Conservation (phyloP, 2,113 vertebrate species). For the Crotophaga sulcirostris region DNA sequence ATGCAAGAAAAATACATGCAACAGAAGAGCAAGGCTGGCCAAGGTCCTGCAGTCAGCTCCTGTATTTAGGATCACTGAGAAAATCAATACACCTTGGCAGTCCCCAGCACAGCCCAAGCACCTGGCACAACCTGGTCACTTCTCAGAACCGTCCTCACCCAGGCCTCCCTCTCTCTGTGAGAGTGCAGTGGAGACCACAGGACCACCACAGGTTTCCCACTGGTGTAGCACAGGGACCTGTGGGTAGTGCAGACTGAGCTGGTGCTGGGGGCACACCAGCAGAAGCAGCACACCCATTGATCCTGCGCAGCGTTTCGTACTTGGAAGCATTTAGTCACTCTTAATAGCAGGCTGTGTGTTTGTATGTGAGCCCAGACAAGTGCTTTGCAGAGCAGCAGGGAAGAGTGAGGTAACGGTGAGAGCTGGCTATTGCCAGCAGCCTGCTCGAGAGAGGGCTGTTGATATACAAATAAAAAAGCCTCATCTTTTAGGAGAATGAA, state of each 20-base stretch:
- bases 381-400: background rate
- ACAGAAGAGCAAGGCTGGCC: background rate
- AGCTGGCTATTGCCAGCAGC: background rate
- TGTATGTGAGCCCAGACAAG: background rate
- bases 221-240: background rate
- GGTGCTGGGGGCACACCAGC: background rate
- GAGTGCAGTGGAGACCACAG: background rate
- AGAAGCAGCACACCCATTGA: background rate
- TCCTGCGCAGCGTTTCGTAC: accelerated
- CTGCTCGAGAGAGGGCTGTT: background rate
- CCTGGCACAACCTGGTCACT: background rate
- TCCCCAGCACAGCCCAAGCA: background rate
- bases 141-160: background rate
- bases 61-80: background rate
- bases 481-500: background rate
- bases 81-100: background rate
- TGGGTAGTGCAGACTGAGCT: background rate
- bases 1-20: background rate
- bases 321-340: background rate
- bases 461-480: background rate
- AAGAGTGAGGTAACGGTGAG: accelerated
- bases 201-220: accelerated
- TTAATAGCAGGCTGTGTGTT: background rate
- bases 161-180: accelerated
- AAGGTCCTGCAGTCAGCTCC: accelerated